Base-by-base conservation (phyloP, 2,888 invertebrate genomes). In the Agrilus mali region DNA sequence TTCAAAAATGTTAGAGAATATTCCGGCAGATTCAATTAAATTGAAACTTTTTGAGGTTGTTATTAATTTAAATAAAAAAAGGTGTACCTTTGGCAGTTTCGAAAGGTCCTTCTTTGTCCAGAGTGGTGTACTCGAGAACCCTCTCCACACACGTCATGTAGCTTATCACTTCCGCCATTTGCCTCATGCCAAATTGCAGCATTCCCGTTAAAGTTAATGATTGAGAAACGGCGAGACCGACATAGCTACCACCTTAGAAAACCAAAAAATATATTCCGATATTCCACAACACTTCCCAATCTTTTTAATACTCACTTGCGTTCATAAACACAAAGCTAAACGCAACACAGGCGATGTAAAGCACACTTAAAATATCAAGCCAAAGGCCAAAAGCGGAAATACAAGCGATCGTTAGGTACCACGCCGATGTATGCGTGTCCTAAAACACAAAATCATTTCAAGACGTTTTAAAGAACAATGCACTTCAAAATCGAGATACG, bases 91-190 rank as follows among this genome's bases (percentile, higher is more conserved):
- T 55, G 1, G 71, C 70, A 0, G 77, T 77, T 10, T 73, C 75
- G 7, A 75, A 67, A 1, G 71, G 27, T 10, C 74, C 73, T 64
- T 88, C 87, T 17, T 77, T 70, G 1, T 80, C 77, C 12, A 88
- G 63, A 6, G 76, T 68, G 1, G 80, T 77, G 61, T 85, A 89
- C 58, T 87, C 82, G 17, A 82, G 60, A 4, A 88, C 77, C 44
- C 89, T 70, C 60, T 89, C 88, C 0, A 87, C 87, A 40, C 78
- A 77, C 3, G 79, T 80, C 78, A 82, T 78, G 56, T 81, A 78
- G 7, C 79, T 77, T 40, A 79, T 69, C 34, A 76, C 74, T 56
- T 86, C 86, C 1, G 86, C 82, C 36, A 79, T 74, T 60, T 85
- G 84, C 44, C 84, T 72, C 47, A 86, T 77, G 7, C 83, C 84